Conservation (phyloP, 2,888 invertebrate species). For the Drosophila pseudotalamancana region DNA sequence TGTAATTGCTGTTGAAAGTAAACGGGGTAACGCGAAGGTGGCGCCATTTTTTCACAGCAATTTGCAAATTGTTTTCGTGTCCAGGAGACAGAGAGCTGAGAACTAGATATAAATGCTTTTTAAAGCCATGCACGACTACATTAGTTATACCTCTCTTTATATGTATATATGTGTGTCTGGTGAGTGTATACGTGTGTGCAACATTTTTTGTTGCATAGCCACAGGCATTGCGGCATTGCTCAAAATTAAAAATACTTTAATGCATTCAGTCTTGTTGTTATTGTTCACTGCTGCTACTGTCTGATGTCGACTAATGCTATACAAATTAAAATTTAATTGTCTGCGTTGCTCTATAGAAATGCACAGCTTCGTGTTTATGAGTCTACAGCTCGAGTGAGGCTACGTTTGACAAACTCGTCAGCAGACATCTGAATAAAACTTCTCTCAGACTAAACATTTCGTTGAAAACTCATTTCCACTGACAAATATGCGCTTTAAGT, state of each 20-base stretch:
- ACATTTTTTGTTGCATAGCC: constrained; percentile 56
- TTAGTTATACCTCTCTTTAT: constrained; percentile 16
- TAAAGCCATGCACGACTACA: constrained; percentile 41
- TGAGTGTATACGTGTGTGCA: constrained; percentile 20
- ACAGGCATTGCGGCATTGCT: constrained; percentile 47
- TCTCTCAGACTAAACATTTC: no score
- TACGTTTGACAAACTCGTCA: constrained; percentile 3
- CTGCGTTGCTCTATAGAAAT: constrained; percentile 35
- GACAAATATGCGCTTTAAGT: neutral
- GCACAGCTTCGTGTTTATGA: constrained; percentile 2
- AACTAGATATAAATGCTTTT: constrained; percentile 39
- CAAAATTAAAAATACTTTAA: constrained; percentile 46
- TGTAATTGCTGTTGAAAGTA: constrained; percentile 75
- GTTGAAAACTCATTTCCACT: neutral
- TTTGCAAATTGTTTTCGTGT: constrained; percentile 76
- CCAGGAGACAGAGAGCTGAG: constrained; percentile 36
- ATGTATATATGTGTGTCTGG: constrained; percentile 8
- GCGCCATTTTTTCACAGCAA: constrained; percentile 69
- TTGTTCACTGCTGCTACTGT: constrained; percentile 19
- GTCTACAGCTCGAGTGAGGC: constrained; percentile 46
- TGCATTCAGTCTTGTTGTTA: constrained; percentile 21
- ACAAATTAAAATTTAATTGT: constrained; percentile 74
- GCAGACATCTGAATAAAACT: neutral
- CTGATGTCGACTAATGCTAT: constrained; percentile 47
- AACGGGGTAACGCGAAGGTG: constrained; percentile 62